These are phyloP conservation scores for Scaptomyza pallida DNA, from an alignment of 1,140 invertebrate species.

Conservation along the genomic window DNA sequence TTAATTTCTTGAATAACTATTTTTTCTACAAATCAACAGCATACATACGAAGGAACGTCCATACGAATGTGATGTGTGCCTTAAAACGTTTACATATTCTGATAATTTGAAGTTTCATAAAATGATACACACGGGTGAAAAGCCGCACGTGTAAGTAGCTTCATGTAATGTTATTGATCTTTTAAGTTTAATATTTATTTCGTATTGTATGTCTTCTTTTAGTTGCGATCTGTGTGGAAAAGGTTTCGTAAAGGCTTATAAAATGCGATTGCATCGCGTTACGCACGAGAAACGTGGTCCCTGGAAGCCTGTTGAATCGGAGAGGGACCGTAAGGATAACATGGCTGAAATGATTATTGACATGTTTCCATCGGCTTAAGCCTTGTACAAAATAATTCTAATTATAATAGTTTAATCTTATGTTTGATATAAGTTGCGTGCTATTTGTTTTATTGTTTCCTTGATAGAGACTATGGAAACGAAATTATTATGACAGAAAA, in stretches of 20 bases:
- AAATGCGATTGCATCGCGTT: conserved; percentile 68
- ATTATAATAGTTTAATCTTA: conserved; percentile 23
- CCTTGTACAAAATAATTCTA: conserved; percentile 23
- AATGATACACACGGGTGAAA: conserved; percentile 74
- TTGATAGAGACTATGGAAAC: neutral
- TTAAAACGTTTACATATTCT: conserved; percentile 89
- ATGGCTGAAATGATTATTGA: conserved; percentile 41
- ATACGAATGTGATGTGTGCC: conserved; percentile 88
- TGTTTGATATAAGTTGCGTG: conserved; percentile 26
- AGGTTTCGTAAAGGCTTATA: conserved; percentile 72
- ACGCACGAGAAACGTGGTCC: conserved; percentile 63
- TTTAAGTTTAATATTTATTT: neutral
- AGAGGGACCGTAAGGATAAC: conserved; percentile 42
- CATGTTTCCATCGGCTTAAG: conserved; percentile 20
- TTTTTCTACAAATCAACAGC: conserved; percentile 19
- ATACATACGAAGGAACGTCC: conserved; percentile 90
- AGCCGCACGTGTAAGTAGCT: conserved; percentile 66
- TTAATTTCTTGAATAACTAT: neutral
- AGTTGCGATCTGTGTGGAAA: conserved; percentile 73
- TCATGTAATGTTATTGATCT: no score
- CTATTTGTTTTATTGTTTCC: conserved; percentile 25
- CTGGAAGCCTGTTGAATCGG: conserved; percentile 41
- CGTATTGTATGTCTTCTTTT: neutral
- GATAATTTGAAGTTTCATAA: conserved; percentile 87
- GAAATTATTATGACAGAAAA: conserved; percentile 5